Evolutionary conservation across 2,888 invertebrate genomes (phyloP).

Genomic region (Caenorhabditis drosophilae): DNA sequence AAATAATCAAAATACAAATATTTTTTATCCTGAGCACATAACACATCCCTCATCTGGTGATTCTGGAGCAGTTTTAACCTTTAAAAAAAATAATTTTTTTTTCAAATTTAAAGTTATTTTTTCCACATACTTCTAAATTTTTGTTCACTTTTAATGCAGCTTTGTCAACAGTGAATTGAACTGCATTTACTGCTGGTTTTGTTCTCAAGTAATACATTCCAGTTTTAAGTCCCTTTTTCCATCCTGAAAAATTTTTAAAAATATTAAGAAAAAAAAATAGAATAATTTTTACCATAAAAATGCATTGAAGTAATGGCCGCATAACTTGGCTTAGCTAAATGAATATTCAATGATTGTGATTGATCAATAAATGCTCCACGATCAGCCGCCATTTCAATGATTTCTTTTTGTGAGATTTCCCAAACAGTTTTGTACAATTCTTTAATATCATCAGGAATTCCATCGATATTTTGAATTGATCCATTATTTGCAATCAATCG

Average conservation of each 20-base stretch:
- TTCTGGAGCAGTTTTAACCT: constrained; percentile 16
- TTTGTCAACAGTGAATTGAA: constrained; percentile 97
- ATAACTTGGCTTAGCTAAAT: constrained; percentile 91
- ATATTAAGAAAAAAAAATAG: background rate
- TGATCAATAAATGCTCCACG: constrained; percentile 98
- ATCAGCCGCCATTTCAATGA: constrained; percentile 73
- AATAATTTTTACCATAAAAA: constrained; percentile 88
- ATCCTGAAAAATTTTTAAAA: constrained; percentile 4
- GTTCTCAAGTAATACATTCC: constrained; percentile 98
- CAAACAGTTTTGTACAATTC: constrained; percentile 73
- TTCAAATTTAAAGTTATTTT: constrained; percentile 1
- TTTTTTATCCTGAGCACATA: constrained; percentile 62
- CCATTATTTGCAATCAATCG: constrained; percentile 88
- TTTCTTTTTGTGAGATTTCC: constrained; percentile 80
- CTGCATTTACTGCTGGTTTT: constrained; percentile 92
- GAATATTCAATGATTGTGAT: constrained; percentile 95
- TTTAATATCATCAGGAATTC: constrained; percentile 70
- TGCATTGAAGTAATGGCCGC: constrained; percentile 96
- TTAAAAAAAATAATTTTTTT: too few relatives aligned
- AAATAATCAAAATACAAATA: constrained; percentile 1
- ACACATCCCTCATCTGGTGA: constrained; percentile 60
- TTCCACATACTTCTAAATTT: constrained; percentile 7
- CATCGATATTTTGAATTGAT: constrained; percentile 78
- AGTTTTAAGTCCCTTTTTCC: constrained; percentile 83
- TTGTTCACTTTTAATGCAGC: constrained; percentile 69